Percentiles rank a stretch among this genome's conserved stretches.
phyloP scores from a whole-genome alignment of 1,140 invertebrate genomes.

The Oreohelix idahoensis region DNA sequence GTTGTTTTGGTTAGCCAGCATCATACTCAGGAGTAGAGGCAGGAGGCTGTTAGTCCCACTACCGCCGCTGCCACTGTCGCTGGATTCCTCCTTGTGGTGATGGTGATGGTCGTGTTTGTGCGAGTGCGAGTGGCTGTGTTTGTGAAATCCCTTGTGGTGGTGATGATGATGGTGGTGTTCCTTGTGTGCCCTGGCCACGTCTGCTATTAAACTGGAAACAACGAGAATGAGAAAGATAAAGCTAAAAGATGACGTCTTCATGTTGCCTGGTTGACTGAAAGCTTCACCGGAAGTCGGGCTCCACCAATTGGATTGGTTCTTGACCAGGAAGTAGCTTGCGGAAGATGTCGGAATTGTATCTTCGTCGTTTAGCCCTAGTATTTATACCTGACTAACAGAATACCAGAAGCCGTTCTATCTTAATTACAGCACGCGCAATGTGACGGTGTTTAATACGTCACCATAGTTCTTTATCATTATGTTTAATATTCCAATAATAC shows the following conservation, averaged over 20 bases:
- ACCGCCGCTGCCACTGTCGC: too few relatives aligned
- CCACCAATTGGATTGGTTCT: too few relatives aligned
- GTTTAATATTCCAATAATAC: too few relatives aligned
- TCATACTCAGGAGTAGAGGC: not conserved
- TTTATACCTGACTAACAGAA: too few relatives aligned
- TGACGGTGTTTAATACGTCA: too few relatives aligned
- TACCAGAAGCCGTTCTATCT: too few relatives aligned
- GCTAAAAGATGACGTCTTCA: not conserved
- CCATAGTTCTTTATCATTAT: too few relatives aligned
- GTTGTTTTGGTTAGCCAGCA: not conserved
- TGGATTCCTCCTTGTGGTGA: not conserved
- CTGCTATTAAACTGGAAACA: not conserved
- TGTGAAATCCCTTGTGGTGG: not conserved
- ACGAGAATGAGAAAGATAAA: not conserved
- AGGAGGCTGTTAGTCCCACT: not conserved
- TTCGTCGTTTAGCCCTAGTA: too few relatives aligned
- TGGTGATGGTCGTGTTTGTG: not conserved
- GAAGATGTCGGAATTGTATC: too few relatives aligned
- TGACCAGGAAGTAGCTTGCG: too few relatives aligned
- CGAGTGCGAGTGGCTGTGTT: not conserved
- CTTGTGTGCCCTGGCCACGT: not conserved
- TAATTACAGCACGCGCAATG: too few relatives aligned
- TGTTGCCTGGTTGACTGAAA: not conserved
- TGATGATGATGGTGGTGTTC: not conserved
- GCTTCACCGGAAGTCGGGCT: too few relatives aligned